phyloP scores from a whole-genome alignment of 2,113 vertebrate species.

The Dipodomys ordii region DNA sequence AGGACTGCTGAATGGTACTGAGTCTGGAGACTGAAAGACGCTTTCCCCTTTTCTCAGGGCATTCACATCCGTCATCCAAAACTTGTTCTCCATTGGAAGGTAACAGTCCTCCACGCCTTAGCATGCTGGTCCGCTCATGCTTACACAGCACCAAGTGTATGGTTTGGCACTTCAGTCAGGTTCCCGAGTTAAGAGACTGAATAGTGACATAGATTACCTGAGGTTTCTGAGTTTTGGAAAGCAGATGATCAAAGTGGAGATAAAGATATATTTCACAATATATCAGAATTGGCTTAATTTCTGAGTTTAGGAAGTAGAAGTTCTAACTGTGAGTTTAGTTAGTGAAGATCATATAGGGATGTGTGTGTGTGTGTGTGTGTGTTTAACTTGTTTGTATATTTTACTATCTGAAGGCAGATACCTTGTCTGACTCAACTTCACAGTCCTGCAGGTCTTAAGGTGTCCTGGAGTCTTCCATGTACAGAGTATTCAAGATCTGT shows the following conservation, averaged over 20 bases:
- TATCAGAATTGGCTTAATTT: background rate
- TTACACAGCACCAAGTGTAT: background rate
- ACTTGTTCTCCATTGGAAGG: background rate
- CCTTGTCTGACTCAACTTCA: background rate
- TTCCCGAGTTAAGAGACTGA: background rate
- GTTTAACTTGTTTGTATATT: background rate
- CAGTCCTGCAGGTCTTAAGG: background rate
- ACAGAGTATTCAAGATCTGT: background rate
- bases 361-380: background rate
- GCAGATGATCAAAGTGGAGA: background rate
- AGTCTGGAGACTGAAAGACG: background rate
- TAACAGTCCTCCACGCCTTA: background rate
- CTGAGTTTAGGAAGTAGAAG: background rate
- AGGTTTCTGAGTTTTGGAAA: conserved; percentile 35
- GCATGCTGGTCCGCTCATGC: background rate
- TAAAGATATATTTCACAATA: background rate
- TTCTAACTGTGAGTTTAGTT: background rate
- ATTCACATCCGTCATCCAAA: background rate
- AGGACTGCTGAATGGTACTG: background rate
- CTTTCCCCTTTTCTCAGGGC: background rate
- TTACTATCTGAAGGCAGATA: background rate
- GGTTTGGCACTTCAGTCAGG: accelerated
- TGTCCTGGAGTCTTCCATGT: background rate
- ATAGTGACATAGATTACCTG: background rate
- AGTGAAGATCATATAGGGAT: background rate